Evolutionary conservation across 2,888 invertebrate species (phyloP), one percentile per base, ranked within the genome.

Genomic region (Platycnemis pennipes): DNA sequence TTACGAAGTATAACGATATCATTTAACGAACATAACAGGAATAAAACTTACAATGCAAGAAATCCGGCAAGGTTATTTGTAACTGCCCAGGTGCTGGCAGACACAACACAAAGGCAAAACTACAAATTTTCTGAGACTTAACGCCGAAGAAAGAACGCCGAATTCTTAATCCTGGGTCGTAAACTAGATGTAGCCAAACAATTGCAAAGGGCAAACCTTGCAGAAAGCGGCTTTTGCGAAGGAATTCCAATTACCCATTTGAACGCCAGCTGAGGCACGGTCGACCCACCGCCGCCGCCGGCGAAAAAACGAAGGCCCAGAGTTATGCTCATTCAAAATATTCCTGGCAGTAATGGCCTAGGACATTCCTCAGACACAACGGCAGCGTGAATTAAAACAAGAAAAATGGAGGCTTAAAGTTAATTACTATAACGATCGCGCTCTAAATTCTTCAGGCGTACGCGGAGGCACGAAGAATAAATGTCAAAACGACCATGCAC

Each of bases 91-190:
- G 37, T 77, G 77, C 37, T 77, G n/a, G 31, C 77, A 37, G 13
- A 77, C 13, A 26, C 22, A 37, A 11, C 7, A 37, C 77, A 77
- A 5, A 77, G 77, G 31, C 77, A 37, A 77, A 77, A 77, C 77
- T 77, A 77, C 37, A 77, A 77, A 77, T 77, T 37, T 37, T 77
- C 77, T 3, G 31, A 77, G 77, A 77, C 11, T 77, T 31, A 16
- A 37, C 5, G 77, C 37, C 8, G 37, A 77, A 77, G 77, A 77
- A 77, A 77, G 77, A 77, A 77, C 63, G 37, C 77, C 77, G 37
- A 77, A 77, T 77, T 77, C 77, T 77, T 77, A 77, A 77, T 77
- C 77, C 77, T 77, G 37, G 77, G 77, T 77, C 77, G 77, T 77
- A 77, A 77, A 77, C 31, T 77, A 77, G 37, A 77, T 77, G 77